Base-by-base conservation (phyloP, 2,888 invertebrate genomes). In the Synanthedon formicaeformis region DNA sequence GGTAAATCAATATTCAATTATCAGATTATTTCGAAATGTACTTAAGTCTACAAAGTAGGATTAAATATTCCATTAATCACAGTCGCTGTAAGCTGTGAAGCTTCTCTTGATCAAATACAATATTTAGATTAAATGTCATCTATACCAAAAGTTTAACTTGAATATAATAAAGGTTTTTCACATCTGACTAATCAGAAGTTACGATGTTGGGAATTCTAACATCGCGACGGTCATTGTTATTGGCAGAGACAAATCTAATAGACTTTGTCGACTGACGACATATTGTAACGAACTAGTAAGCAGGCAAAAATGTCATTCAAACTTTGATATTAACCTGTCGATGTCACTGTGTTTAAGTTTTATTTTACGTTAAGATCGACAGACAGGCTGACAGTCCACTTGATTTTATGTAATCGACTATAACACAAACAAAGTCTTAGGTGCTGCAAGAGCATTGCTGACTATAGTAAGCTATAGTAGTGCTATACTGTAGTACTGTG, bases 191-290 rank as follows among this genome's bases (percentile, higher is more conserved):
- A 57, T 60, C 60, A 51, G 60, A 50, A 55, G 57, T 55, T 53
- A 58, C 53, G 60, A 61, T 60, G 65, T 55, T 65, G 58, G 75
- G 78, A 75, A 83, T 82, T 68, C 65, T 58, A 69, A 64, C 66
- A 70, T 57, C 60, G 77, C 67, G 71, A 71, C 73, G 67, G 60
- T 69, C 71, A 75, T 72, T 76, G 69, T 62, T 71, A 77, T 71
- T 62, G 73, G 73, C 80, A 71, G 65, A 71, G 75, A 65, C 73
- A 64, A 65, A 66, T 65, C 67, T 66, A 64, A 57, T 45, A 12
- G n/a, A 45, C 4, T 12, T 13, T 34, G 34, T 34, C 10, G 6
- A 10, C 34, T 8, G 34, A 34, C 34, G 10, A 34, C 34, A 34
- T 34, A 34, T 10, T 34, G 34, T 34, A 34, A 34, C 34, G 34